A percentile compares a stretch with the other conserved stretches of the same genome.
phyloP scores from a whole-genome alignment of 2,797 vertebrate species.

The Sebastes reedi region DNA sequence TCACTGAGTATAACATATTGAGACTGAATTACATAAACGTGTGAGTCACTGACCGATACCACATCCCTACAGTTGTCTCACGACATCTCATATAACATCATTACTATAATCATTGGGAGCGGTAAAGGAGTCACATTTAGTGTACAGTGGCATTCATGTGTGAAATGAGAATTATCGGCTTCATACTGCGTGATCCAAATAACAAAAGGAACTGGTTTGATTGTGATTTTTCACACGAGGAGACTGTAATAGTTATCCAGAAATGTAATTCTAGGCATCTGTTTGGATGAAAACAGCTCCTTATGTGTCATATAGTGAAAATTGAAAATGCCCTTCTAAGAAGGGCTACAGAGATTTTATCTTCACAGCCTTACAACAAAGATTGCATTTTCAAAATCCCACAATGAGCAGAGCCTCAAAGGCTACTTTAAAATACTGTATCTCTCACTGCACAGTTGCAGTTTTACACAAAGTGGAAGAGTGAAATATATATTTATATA shows the following conservation, averaged over 20 bases:
- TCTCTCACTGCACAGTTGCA: background rate
- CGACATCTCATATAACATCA: conserved; percentile 32
- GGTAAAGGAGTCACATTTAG: conserved; percentile 5
- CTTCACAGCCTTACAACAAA: background rate
- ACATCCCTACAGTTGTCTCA: background rate
- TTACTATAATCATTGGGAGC: background rate
- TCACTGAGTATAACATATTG: conserved; percentile 18
- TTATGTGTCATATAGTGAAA: background rate
- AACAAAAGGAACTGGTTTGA: conserved; percentile 6
- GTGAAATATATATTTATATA: conserved; percentile 33
- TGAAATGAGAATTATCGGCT: conserved; percentile 20
- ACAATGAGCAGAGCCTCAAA: background rate
- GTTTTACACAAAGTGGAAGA: conserved; percentile 12
- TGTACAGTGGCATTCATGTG: conserved; percentile 14
- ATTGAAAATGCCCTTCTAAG: background rate
- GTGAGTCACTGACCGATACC: conserved; percentile 43
- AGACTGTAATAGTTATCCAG: background rate
- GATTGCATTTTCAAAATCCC: background rate
- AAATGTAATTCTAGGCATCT: background rate
- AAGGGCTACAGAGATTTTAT: background rate
- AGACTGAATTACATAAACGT: conserved; percentile 42
- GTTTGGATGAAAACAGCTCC: background rate
- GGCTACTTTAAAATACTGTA: background rate
- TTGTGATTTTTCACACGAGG: background rate
- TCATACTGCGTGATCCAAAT: conserved; percentile 1